A percentile compares a stretch with the other conserved stretches of the same genome.
phyloP scores from a whole-genome alignment of 2,797 vertebrate genomes.

The Notolabrus celidotus region DNA sequence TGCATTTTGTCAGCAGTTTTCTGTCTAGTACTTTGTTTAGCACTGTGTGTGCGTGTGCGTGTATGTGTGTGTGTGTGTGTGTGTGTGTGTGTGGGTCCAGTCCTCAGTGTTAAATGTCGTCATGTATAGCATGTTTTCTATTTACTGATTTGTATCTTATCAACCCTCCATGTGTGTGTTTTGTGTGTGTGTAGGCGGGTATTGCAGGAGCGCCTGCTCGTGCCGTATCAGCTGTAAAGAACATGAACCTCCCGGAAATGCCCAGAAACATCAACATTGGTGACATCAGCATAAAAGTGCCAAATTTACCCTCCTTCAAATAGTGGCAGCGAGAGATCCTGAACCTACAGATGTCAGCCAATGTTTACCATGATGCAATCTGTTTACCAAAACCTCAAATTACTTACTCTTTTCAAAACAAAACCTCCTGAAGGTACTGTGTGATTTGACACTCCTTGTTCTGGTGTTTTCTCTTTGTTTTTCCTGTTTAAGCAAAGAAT shows the following conservation, averaged over 20 bases:
- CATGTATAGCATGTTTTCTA: conserved; percentile 44
- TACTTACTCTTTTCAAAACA: conserved; percentile 82
- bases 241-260: conserved; percentile 99
- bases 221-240: conserved; percentile 99
- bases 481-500: conserved; percentile 77
- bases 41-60: conserved; percentile 58
- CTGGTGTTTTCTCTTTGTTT: conserved; percentile 71
- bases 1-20: conserved; percentile 82
- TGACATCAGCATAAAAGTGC: conserved; percentile 99
- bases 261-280: conserved; percentile 99
- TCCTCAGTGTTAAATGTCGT: conserved; percentile 67
- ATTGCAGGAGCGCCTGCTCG: conserved; percentile 98
- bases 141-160: conserved; percentile 64
- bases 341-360: conserved; percentile 86
- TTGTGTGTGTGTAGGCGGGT: conserved; percentile 90
- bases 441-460: conserved; percentile 75
- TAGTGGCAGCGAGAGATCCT: conserved; percentile 85
- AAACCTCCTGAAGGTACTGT: conserved; percentile 88
- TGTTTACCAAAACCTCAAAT: conserved; percentile 92
- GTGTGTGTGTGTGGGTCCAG: conserved; percentile 74
- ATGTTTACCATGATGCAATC: conserved; percentile 86
- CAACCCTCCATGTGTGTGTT: conserved; percentile 68
- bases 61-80: conserved; percentile 71
- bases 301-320: conserved; percentile 99
- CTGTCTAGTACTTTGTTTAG: conserved; percentile 68